Base-by-base conservation (phyloP, 1,140 invertebrate species). In the Macrobrachium nipponense region DNA sequence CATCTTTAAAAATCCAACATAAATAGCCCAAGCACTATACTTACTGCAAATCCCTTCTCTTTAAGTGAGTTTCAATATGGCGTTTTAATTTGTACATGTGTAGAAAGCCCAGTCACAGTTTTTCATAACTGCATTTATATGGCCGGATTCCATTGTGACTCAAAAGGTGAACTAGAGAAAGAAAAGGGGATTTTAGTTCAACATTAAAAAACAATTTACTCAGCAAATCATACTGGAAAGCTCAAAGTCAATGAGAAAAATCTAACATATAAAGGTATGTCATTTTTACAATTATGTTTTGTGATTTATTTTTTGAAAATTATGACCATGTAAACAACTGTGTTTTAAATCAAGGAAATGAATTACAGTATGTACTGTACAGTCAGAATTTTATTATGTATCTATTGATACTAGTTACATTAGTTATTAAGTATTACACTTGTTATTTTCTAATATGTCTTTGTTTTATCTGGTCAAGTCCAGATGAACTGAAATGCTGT, bases 21-120 rank as follows among this genome's bases (percentile, higher is more conserved):
- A 80, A 7, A 14, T 36, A 36, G 64, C 23, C 17, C 43, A 20
- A n/a, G 15, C 58, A 44, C 5, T 64, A 23, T 60, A 89, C 90
- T 90, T 90, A 92, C 91, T 75, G 90, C 87, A 89, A 92, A 89
- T 94, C 93, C 90, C 94, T 94, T 43, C 91, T 92, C 61, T 94
- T 94, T n/a, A 92, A 88, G 90, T 95, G 94, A 15, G 93, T 94
- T 89, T 94, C 93, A 90, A 93, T 92, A 90, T 95, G 94, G 51
- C 94, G 91, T 86, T 94, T 94, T 15, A 95, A 89, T 89, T 94
- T 94, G 89, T 94, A 94, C 36, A 92, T 2, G 93, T 94, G 70
- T 93, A 93, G 90, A 95, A 95, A 27, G 94, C 93, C 94, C 94
- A 95, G 18, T 93, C 91, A 90, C 94, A 95, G 43, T 92, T 93